Base-by-base conservation (phyloP, 2,797 vertebrate genomes). In the Gallinago nigripennis region DNA sequence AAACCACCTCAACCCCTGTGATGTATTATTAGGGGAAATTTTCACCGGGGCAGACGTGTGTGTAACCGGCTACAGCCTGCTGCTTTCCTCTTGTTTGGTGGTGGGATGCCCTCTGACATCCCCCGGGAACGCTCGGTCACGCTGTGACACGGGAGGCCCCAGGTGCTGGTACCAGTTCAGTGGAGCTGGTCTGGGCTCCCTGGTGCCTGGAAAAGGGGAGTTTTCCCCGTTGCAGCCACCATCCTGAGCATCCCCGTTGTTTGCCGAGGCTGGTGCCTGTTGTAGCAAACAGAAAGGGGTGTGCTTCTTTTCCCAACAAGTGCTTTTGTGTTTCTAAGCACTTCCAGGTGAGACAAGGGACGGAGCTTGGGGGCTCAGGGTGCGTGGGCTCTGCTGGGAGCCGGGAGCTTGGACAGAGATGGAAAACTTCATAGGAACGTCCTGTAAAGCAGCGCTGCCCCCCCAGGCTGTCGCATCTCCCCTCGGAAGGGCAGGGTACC, bases 71-170 rank as follows among this genome's bases (percentile, higher is more conserved):
- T 9, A 37, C 35, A 37, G 35, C 35, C 35, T 35, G 35, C n/a
- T 43, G 75, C 39, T 68, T 54, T 19, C 70, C 53, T 11, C 75
- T 61, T 19, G 30, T 28, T 20, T 48, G 79, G 19, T 5, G 1
- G 1, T 2, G 35, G 16, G 5, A 2, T 2, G 0, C 16, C 12
- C 17, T 21, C 69, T 54, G 50, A 20, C 43, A 7, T 0, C 4
- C 18, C 31, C 5, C 1, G 4, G 23, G 8, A 24, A 8, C 7
- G n/a, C 8, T 35, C 13, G 63, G 25, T 30, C 31, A 10, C 1
- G 0, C 5, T 6, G 2, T 16, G 43, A 17, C 25, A 9, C 3
- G 39, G 58, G 19, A 37, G 28, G 25, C 54, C n/a, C 60, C 73
- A 51, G 45, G 2, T 21, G 48, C 12, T 27, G 43, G 57, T 46